phyloP scores from a whole-genome alignment of 2,888 invertebrate species.

The Cryptocheilus praepositus region DNA sequence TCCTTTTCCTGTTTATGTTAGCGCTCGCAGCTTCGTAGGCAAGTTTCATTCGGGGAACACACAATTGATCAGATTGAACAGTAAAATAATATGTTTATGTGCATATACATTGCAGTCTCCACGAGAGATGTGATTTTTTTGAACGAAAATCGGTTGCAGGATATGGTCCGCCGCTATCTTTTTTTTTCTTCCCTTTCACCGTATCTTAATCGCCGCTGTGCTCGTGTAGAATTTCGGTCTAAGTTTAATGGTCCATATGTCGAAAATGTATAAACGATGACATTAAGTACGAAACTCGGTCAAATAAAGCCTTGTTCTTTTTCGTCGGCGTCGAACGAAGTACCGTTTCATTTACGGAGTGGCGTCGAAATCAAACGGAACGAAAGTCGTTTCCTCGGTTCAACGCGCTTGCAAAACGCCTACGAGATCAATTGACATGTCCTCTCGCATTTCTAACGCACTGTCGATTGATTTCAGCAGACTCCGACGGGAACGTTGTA shows the following conservation, averaged over 20 bases:
- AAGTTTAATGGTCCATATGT: constrained; percentile 39
- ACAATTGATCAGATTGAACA: constrained; percentile 63
- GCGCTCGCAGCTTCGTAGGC: constrained; percentile 65
- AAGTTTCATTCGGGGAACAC: constrained; percentile 64
- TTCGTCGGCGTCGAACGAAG: constrained; percentile 24
- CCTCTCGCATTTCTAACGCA: not conserved
- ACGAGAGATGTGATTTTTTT: constrained; percentile 37
- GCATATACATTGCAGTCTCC: constrained; percentile 36
- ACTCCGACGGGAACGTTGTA: constrained; percentile 23
- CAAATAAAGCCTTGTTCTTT: constrained; percentile 27
- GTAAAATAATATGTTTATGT: constrained; percentile 47
- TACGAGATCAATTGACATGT: too few species aligned
- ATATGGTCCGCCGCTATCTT: constrained; percentile 45
- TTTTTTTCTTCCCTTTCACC: not conserved
- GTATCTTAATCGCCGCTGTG: constrained; percentile 31
- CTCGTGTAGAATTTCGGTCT: constrained; percentile 31
- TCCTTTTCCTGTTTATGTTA: constrained; percentile 61
- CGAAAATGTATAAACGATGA: constrained; percentile 37
- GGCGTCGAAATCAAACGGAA: constrained; percentile 27
- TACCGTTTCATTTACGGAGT: constrained; percentile 26
- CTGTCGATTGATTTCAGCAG: constrained; percentile 22
- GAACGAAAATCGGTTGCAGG: constrained; percentile 40
- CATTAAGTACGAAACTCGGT: constrained; percentile 53
- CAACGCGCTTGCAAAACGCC: not conserved
- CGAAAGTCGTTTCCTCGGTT: not conserved